Base-by-base conservation (phyloP, 1,140 invertebrate species). In the Lithobius niger region DNA sequence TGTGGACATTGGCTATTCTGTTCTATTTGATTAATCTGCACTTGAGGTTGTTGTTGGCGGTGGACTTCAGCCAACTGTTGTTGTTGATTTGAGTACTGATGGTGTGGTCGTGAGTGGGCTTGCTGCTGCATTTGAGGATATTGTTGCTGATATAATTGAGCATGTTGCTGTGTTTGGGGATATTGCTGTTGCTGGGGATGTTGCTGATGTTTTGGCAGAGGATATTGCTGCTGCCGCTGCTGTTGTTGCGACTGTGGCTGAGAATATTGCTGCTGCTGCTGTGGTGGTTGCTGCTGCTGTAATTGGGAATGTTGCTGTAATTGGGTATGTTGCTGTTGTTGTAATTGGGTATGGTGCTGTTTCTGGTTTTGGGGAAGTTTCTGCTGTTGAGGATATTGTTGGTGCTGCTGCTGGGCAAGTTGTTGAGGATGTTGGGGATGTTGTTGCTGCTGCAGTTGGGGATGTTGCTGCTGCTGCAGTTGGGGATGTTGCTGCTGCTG, bases 391-490 rank as follows among this genome's bases (percentile, higher is more conserved):
- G 27, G 21, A 19, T 58, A 55, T 15, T 27, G 58, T 22, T 54
- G 53, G 40, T 49, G 16, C 43, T 21, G 49, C 13, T 58, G 43
- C 27, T 57, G 56, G 59, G 45, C 61, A 61, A 10, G 63, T 57
- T 43, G 59, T 60, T 21, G 59, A 60, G 51, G 13, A 59, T 64
- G 16, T 45, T 50, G 47, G 21, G 44, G 27, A 40, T 28, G 16
- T 49, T 74, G 1, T 67, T n/a, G n/a, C n/a, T n/a, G n/a, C n/a
- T n/a, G n/a, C n/a, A n/a, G n/a, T n/a, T n/a, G n/a, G n/a, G n/a
- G 62, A 10, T 74, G 13, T 52, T 42, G 25, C 26, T 18, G 26
- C 21, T 48, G 48, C 45, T 50, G 55, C n/a, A n/a, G n/a, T n/a
- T n/a, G n/a, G n/a, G n/a, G n/a, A n/a, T n/a, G n/a, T n/a, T n/a